Conservation (phyloP, 92 coral and sea anemone species). For the Parazoanthus atlanticus region DNA sequence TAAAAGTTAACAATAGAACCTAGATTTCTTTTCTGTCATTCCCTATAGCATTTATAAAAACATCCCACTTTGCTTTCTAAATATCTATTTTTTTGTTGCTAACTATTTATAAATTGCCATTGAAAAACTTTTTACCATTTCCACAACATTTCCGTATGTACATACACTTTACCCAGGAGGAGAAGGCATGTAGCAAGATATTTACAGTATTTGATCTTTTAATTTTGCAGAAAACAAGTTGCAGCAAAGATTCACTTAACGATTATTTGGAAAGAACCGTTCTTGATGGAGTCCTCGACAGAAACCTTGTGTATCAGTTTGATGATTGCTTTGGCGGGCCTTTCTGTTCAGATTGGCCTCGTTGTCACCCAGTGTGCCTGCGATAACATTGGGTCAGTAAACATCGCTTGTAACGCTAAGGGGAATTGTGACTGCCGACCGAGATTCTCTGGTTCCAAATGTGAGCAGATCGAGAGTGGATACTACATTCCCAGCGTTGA, state of each 20-base stretch:
- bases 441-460: constrained; percentile 75
- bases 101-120: too few relatives aligned
- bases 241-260: too few relatives aligned
- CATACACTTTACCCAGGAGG: too few relatives aligned
- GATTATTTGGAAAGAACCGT: not conserved
- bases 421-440: constrained; percentile 88
- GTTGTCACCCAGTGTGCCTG: constrained; percentile 82
- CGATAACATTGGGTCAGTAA: constrained; percentile 75
- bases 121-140: too few relatives aligned
- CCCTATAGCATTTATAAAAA: too few relatives aligned
- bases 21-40: too few relatives aligned
- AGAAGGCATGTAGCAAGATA: too few relatives aligned
- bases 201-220: too few relatives aligned
- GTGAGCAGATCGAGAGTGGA: constrained; percentile 71
- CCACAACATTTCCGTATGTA: too few relatives aligned
- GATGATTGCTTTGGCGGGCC: constrained; percentile 22
- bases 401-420: constrained; percentile 65
- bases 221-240: not conserved
- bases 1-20: too few relatives aligned
- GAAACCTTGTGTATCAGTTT: not conserved
- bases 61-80: too few relatives aligned
- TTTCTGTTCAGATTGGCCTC: constrained; percentile 59
- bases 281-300: not conserved
- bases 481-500: constrained; percentile 78
- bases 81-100: too few relatives aligned